These are phyloP conservation scores for Myathropa florea DNA, from an alignment of 2,888 invertebrate species.

Conservation along the genomic window DNA sequence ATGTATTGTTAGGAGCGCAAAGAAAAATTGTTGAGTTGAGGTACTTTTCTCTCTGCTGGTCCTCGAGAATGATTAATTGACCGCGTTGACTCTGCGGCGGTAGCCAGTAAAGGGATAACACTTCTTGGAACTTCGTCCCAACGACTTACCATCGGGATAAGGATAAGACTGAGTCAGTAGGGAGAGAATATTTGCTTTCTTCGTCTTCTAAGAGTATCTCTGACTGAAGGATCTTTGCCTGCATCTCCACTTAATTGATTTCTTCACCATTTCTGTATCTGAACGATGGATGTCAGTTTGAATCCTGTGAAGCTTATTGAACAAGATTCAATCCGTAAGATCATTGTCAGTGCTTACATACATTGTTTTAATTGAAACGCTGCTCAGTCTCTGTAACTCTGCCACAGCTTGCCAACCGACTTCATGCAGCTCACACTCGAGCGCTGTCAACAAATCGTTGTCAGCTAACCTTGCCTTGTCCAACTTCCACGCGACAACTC, in stretches of 20 bases:
- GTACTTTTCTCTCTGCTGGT: neutral
- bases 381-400: no score
- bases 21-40: slow-evolving; percentile 17
- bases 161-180: neutral
- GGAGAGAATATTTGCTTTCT: neutral
- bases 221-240: neutral
- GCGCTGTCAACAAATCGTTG: no score
- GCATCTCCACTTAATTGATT: no score
- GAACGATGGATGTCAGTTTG: no score
- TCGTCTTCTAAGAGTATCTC: neutral
- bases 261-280: neutral
- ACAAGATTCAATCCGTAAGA: no score
- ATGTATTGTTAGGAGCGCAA: slow-evolving; percentile 25
- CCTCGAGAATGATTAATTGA: slow-evolving; percentile 59
- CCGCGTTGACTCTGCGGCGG: slow-evolving; percentile 17
- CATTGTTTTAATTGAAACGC: no score
- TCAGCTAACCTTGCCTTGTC: no score
- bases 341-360: no score
- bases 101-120: slow-evolving; percentile 10
- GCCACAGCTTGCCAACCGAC: no score
- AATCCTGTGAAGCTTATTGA: no score
- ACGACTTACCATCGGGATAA: neutral
- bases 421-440: no score
- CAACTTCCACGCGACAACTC: neutral
- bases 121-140: slow-evolving; percentile 29